Percentiles rank a stretch among this genome's conserved stretches.
Evolutionary conservation across 2,888 invertebrate species (phyloP).

Genomic region (Endotricha flammealis): DNA sequence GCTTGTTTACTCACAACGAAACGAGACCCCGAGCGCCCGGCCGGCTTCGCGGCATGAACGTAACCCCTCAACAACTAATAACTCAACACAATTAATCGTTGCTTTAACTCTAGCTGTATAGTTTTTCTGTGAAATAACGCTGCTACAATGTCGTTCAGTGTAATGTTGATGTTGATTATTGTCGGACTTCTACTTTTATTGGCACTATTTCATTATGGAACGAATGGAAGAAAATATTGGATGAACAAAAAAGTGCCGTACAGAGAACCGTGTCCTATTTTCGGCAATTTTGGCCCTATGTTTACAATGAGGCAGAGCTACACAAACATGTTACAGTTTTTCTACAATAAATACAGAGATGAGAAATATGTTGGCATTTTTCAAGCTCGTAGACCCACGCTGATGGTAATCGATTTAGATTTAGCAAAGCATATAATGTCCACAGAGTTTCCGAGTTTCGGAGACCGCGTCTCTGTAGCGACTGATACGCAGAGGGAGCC

Average conservation of each 20-base stretch:
- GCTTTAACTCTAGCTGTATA: conserved; percentile 8
- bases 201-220: conserved; percentile 53
- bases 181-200: conserved; percentile 41
- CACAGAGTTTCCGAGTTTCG: conserved; percentile 55
- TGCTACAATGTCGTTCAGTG: conserved; percentile 46
- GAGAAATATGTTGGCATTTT: conserved; percentile 65
- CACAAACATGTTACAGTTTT: conserved; percentile 53
- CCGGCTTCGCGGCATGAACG: conserved; percentile 41
- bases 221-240: conserved; percentile 68
- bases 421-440: conserved; percentile 57
- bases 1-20: conserved; percentile 51
- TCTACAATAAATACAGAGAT: conserved; percentile 50
- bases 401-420: conserved; percentile 61
- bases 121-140: conserved; percentile 18
- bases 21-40: too few species aligned
- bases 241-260: conserved; percentile 56
- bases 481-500: conserved; percentile 68
- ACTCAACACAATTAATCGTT: conserved; percentile 20
- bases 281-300: conserved; percentile 70
- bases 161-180: conserved; percentile 43
- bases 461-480: conserved; percentile 58
- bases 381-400: conserved; percentile 64
- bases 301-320: conserved; percentile 61
- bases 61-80: conserved; percentile 15
- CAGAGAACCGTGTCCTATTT: conserved; percentile 67